A percentile compares a stretch with the other conserved stretches of the same genome.
These are phyloP conservation scores for Orgyia antiqua DNA, from an alignment of 2,888 invertebrate species.

Conservation along the genomic window DNA sequence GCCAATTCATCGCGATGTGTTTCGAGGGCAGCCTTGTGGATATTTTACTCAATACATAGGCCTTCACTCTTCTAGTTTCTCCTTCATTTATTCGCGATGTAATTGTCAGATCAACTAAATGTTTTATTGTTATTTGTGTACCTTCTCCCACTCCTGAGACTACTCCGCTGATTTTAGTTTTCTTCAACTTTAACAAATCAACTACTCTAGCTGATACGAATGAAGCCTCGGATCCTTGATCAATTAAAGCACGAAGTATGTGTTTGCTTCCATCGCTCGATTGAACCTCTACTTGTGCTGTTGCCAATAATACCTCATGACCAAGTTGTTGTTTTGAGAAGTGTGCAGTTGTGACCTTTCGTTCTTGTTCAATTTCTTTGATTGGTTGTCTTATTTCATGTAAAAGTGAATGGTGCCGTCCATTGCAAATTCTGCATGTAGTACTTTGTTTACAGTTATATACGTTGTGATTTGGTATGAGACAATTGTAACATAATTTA, in stretches of 20 bases:
- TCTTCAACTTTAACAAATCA: constrained; percentile 15
- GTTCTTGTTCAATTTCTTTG: not conserved
- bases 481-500: constrained; percentile 1
- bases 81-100: too few relatives aligned
- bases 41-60: not conserved
- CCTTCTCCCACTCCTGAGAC: constrained; percentile 20
- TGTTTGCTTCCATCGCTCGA: not conserved
- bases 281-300: not conserved
- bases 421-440: not conserved
- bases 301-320: constrained; percentile 1
- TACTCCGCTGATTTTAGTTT: constrained; percentile 12
- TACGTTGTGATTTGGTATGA: not conserved
- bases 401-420: not conserved
- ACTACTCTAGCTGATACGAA: constrained; percentile 18
- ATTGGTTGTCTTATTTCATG: not conserved
- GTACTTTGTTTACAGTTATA: not conserved
- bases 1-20: constrained; percentile 1
- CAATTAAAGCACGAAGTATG: not conserved
- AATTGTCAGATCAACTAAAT: too few relatives aligned
- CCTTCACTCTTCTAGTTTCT: not conserved
- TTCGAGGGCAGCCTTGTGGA: not conserved
- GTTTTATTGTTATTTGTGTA: too few relatives aligned
- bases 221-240: constrained; percentile 25
- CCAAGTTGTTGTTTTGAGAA: not conserved
- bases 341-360: not conserved